Conservation (phyloP, 2,888 invertebrate genomes). For the Stictocephala bisonia region DNA sequence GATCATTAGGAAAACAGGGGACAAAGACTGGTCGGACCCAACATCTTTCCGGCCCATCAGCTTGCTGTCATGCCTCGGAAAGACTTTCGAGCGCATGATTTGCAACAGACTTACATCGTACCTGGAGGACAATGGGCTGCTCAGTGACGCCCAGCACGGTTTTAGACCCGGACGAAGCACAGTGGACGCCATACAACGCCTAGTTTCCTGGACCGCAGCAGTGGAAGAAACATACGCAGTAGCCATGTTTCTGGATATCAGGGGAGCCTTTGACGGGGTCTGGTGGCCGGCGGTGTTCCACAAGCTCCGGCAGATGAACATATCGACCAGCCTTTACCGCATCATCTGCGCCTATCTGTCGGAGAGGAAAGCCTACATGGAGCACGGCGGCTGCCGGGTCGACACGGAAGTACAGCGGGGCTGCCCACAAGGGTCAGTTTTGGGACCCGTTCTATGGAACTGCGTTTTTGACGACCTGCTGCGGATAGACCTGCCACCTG, state of each 20-base stretch:
- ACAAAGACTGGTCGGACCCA: background rate
- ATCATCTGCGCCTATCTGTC: slow-evolving; percentile 58
- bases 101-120: slow-evolving; percentile 51
- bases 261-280: slow-evolving; percentile 61
- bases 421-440: slow-evolving; percentile 57
- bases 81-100: slow-evolving; percentile 55
- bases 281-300: slow-evolving; percentile 60
- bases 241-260: slow-evolving; percentile 59
- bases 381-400: background rate
- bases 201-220: too few relatives aligned
- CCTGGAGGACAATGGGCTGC: background rate
- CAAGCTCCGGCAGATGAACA: slow-evolving; percentile 54
- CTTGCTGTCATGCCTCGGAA: background rate
- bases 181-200: slow-evolving; percentile 55
- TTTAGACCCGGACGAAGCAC: slow-evolving; percentile 59
- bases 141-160: slow-evolving; percentile 59
- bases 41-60: slow-evolving; percentile 14
- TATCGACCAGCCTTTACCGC: slow-evolving; percentile 55
- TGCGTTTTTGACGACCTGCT: slow-evolving; percentile 51
- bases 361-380: slow-evolving; percentile 51
- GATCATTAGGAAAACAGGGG: background rate
- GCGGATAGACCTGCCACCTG: background rate
- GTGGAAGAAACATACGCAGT: background rate
- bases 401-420: slow-evolving; percentile 47
- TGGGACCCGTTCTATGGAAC: slow-evolving; percentile 54